Conservation (phyloP, 2,797 vertebrate species). For the Tympanoctomys barrerae region DNA sequence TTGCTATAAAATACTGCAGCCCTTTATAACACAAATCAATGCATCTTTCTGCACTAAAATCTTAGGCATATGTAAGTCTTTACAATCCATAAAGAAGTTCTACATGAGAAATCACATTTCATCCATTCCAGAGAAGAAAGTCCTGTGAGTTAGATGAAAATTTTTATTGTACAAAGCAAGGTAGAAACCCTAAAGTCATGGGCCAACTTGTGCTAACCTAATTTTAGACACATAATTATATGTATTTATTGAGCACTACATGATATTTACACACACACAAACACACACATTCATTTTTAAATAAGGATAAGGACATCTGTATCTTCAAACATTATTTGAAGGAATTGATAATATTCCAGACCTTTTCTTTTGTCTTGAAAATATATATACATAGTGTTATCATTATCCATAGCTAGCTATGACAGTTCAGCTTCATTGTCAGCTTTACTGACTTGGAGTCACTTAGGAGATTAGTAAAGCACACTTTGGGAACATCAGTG, state of each 20-base stretch:
- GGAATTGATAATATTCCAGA: neutral
- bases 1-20: no score
- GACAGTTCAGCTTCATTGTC: neutral
- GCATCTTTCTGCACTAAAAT: slow-evolving; percentile 33
- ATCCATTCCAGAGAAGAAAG: neutral
- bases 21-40: neutral
- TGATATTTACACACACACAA: neutral
- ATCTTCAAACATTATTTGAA: neutral
- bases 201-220: neutral
- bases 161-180: neutral
- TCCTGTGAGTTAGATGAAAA: neutral
- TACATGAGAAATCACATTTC: slow-evolving; percentile 11
- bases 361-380: neutral
- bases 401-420: neutral
- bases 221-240: neutral
- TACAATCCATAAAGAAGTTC: neutral
- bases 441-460: neutral
- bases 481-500: neutral
- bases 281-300: neutral
- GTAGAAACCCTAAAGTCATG: neutral
- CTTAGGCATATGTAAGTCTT: neutral
- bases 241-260: neutral
- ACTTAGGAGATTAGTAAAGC: neutral
- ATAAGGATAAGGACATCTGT: neutral
- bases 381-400: neutral